These are phyloP conservation scores for Squalus acanthias DNA, from an alignment of 2,797 vertebrate genomes.

Conservation along the genomic window DNA sequence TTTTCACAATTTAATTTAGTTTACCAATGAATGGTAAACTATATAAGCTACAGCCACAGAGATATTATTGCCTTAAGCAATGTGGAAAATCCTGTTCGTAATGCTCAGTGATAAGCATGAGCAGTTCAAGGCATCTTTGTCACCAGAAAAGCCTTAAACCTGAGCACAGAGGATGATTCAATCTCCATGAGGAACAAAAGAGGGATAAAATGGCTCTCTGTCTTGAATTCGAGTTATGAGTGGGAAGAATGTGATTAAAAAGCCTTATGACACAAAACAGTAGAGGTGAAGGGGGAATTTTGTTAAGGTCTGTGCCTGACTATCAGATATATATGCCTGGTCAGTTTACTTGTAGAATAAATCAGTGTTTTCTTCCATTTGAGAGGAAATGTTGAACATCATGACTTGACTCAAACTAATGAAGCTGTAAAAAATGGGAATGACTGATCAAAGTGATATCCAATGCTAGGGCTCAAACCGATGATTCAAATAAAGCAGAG, in stretches of 20 bases:
- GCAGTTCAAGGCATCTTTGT: background rate
- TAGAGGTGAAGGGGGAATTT: background rate
- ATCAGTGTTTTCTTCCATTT: background rate
- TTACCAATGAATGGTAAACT: too few relatives aligned
- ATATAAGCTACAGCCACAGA: background rate
- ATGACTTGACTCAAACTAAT: background rate
- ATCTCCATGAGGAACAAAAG: background rate
- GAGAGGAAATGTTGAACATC: background rate
- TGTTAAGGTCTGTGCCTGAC: background rate
- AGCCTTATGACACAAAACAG: too few relatives aligned
- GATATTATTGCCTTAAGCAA: background rate
- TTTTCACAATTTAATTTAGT: too few relatives aligned
- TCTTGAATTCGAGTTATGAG: background rate
- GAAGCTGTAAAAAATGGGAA: background rate
- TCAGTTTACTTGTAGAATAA: background rate
- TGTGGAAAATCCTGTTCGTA: background rate
- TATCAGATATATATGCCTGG: background rate
- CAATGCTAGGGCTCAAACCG: background rate
- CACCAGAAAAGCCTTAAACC: background rate
- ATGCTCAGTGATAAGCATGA: background rate
- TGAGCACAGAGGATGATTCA: background rate
- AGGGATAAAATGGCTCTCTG: background rate
- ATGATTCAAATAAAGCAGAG: background rate
- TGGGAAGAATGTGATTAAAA: background rate
- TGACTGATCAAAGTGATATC: background rate